Conservation (phyloP, 2,888 invertebrate species). For the Campoplex capitator region DNA sequence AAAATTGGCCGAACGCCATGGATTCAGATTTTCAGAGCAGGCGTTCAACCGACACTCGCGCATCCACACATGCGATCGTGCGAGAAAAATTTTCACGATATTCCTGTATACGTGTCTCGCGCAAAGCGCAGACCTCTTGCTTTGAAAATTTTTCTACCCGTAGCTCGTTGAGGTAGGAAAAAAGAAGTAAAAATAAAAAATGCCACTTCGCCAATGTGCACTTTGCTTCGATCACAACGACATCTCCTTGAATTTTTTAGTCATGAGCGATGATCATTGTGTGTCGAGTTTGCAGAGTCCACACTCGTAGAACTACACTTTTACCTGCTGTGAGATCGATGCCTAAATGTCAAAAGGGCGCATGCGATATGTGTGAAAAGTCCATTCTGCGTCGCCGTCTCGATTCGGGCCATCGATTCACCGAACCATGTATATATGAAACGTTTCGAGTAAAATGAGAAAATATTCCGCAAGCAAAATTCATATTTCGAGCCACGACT, state of each 20-base stretch:
- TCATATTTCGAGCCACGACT: neutral
- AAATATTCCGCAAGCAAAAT: neutral
- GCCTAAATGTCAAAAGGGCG: neutral
- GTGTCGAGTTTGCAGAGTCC: constrained; percentile 23
- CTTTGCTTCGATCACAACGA: constrained; percentile 42
- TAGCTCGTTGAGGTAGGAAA: constrained; percentile 9
- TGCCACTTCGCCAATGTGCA: constrained; percentile 32
- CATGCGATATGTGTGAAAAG: neutral
- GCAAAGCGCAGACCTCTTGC: constrained; percentile 25
- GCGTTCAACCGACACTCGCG: constrained; percentile 26
- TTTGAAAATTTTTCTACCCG: constrained; percentile 50
- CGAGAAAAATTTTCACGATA: constrained; percentile 48
- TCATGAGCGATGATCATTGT: constrained; percentile 48
- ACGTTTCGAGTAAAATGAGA: neutral
- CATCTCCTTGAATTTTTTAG: constrained; percentile 32
- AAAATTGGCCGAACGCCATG: constrained; percentile 59
- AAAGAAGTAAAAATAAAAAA: neutral
- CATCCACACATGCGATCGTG: constrained; percentile 8
- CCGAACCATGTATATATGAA: neutral
- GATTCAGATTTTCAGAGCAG: constrained; percentile 56
- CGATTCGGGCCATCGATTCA: neutral
- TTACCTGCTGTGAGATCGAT: constrained; percentile 17
- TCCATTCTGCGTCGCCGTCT: neutral
- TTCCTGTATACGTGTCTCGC: constrained; percentile 27
- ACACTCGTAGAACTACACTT: constrained; percentile 32